Evolutionary conservation across 2,888 invertebrate species (phyloP).

Genomic region (Argynnis bischoffii): DNA sequence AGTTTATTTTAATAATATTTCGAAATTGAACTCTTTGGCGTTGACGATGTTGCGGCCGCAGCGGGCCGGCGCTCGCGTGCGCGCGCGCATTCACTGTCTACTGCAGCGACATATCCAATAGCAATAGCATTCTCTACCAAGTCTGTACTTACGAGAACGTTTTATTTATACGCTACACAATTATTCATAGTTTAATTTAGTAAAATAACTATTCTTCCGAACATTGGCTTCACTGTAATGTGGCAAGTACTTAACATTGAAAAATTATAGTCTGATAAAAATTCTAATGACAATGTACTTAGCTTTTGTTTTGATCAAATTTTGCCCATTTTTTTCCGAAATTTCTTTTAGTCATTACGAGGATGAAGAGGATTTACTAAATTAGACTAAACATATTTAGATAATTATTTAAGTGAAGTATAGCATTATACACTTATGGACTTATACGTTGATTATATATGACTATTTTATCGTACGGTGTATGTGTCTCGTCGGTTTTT

Average conservation of each 20-base stretch:
- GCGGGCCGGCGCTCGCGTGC: too few relatives aligned
- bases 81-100: too few relatives aligned
- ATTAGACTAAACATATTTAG: slow-evolving; percentile 30
- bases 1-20: too few relatives aligned
- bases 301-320: background rate
- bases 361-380: slow-evolving; percentile 28
- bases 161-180: slow-evolving; percentile 11
- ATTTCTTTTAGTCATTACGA: background rate
- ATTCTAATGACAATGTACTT: background rate
- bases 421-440: slow-evolving; percentile 48
- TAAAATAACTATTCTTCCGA: slow-evolving; percentile 16
- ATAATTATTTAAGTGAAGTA: slow-evolving; percentile 51
- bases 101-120: too few relatives aligned
- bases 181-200: slow-evolving; percentile 31
- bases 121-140: background rate
- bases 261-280: background rate
- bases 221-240: background rate
- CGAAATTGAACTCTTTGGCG: too few relatives aligned
- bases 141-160: slow-evolving; percentile 15
- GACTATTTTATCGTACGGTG: slow-evolving; percentile 68
- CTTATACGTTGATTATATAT: slow-evolving; percentile 55
- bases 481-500: slow-evolving; percentile 74
- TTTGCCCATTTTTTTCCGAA: background rate
- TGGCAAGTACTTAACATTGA: slow-evolving; percentile 25
- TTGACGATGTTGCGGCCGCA: too few relatives aligned